phyloP scores from a whole-genome alignment of 2,797 vertebrate species.

The Cossypha caffra region DNA sequence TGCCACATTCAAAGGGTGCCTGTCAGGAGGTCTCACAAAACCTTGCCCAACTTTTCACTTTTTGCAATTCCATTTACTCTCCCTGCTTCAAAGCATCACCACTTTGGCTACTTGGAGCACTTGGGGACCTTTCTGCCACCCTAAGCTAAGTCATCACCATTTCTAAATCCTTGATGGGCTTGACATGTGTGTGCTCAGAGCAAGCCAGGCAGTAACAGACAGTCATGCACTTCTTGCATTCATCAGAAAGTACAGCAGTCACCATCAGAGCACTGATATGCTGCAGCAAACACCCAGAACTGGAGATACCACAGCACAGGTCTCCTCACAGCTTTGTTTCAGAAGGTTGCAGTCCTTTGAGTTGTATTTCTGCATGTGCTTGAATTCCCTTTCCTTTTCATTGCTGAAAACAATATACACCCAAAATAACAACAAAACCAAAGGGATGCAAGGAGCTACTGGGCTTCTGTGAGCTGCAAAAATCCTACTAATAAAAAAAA shows the following conservation, averaged over 20 bases:
- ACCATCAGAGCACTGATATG: rapidly evolving
- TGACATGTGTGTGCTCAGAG: not conserved
- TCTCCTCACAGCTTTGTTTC: not conserved
- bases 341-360: not conserved
- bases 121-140: not conserved
- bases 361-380: not conserved
- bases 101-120: not conserved
- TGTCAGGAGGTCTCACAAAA: not conserved
- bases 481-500: not conserved
- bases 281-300: not conserved
- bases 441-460: not conserved
- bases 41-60: not conserved
- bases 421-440: not conserved
- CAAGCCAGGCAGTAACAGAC: not conserved
- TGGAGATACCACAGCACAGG: not conserved
- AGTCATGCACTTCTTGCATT: not conserved
- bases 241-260: not conserved
- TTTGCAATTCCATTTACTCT: not conserved
- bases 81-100: not conserved
- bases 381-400: not conserved
- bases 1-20: not conserved
- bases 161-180: not conserved
- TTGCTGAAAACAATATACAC: not conserved
- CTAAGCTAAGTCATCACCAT: not conserved
- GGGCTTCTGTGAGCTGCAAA: not conserved